phyloP scores from a whole-genome alignment of 1,140 invertebrate species.

The Drosophila dunni region DNA sequence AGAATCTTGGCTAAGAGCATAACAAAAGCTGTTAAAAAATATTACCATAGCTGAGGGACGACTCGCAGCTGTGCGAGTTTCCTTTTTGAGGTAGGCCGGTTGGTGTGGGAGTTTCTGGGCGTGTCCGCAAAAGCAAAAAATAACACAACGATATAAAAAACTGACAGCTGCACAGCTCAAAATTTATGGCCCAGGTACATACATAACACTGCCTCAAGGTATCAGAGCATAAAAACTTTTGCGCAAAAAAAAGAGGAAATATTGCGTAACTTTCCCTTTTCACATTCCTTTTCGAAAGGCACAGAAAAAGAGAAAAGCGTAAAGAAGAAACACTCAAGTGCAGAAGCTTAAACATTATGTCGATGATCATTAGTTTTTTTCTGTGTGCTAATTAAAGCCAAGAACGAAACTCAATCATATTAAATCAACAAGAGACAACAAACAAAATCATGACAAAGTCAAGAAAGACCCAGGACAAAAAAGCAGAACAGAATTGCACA shows the following conservation, averaged over 20 bases:
- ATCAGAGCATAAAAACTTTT: constrained; percentile 30
- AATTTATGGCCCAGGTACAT: constrained; percentile 60
- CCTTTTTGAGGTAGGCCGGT: constrained; percentile 42
- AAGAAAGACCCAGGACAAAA: constrained; percentile 30
- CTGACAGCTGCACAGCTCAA: constrained; percentile 68
- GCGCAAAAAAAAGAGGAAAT: constrained; percentile 9
- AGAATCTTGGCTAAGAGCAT: constrained; percentile 43
- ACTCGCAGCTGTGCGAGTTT: constrained; percentile 43
- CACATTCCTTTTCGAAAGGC: background rate
- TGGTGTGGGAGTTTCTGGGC: constrained; percentile 31
- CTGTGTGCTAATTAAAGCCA: constrained; percentile 60
- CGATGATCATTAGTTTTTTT: constrained; percentile 41
- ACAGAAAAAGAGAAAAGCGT: background rate
- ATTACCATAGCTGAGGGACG: constrained; percentile 52
- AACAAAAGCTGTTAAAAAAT: constrained; percentile 61
- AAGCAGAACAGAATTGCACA: constrained; percentile 30
- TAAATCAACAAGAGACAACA: constrained; percentile 45
- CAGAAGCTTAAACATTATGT: constrained; percentile 3
- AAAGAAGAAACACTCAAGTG: background rate
- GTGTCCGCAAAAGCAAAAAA: constrained; percentile 31
- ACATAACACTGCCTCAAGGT: constrained; percentile 43
- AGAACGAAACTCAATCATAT: constrained; percentile 62
- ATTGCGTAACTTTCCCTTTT: constrained; percentile 22
- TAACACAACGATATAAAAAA: constrained; percentile 32
- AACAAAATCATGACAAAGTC: constrained; percentile 34